A percentile compares a stretch with the other conserved stretches of the same genome.
Evolutionary conservation across 1,140 invertebrate genomes (phyloP).

Genomic region (Brachystomella parvula): DNA sequence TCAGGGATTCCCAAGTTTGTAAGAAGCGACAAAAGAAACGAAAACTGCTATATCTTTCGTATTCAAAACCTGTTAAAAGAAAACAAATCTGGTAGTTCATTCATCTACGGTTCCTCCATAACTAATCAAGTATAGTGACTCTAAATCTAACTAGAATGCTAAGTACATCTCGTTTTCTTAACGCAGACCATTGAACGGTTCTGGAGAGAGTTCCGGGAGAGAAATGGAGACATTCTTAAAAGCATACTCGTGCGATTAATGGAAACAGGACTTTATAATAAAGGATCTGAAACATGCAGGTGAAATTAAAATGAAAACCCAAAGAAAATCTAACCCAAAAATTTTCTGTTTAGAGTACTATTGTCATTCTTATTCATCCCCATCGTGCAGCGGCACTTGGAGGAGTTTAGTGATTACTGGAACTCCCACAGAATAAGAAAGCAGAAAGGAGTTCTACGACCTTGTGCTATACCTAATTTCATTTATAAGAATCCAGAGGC

Average conservation of each 20-base stretch:
- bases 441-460: neutral
- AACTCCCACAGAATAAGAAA: too few relatives aligned
- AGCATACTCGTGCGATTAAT: neutral
- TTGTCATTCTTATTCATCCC: neutral
- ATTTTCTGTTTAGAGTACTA: neutral
- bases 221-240: neutral
- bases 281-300: neutral
- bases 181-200: neutral
- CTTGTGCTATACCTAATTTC: neutral
- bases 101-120: neutral
- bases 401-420: neutral
- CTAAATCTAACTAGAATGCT: neutral
- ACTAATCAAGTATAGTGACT: constrained; percentile 1
- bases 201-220: neutral
- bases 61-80: neutral
- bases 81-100: neutral
- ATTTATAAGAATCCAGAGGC: neutral
- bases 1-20: neutral
- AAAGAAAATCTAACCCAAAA: too few relatives aligned
- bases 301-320: neutral
- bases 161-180: neutral
- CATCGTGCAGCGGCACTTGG: neutral
- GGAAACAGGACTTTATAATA: neutral
- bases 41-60: neutral
- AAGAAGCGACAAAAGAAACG: neutral